Evolutionary conservation across 64 coral and sea anemone species (phyloP).

Genomic region (Anthopleura sola): DNA sequence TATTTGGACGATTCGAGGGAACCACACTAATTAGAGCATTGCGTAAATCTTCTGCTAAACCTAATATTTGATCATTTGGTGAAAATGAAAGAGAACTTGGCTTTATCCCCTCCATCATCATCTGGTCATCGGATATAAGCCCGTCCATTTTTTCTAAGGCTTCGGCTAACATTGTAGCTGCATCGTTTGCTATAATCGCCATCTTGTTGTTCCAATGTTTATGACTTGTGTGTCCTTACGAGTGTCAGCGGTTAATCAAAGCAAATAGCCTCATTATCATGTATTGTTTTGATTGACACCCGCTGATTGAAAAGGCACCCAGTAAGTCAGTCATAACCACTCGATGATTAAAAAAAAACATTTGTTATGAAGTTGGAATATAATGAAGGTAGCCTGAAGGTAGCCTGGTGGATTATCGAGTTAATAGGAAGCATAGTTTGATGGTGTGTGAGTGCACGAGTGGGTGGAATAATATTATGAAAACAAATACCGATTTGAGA

Average conservation of each 20-base stretch:
- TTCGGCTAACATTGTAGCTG: constrained; percentile 85
- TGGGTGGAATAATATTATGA: too few species aligned
- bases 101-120: constrained; percentile 83
- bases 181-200: constrained; percentile 85
- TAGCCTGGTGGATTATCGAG: too few species aligned
- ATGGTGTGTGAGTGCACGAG: too few species aligned
- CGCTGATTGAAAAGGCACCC: not conserved
- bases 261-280: constrained; percentile 2
- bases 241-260: constrained; percentile 21
- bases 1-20: constrained; percentile 18
- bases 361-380: too few species aligned
- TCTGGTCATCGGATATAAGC: constrained; percentile 82
- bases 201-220: constrained; percentile 50
- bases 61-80: constrained; percentile 46
- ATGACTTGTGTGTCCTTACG: not conserved
- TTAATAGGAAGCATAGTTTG: too few species aligned
- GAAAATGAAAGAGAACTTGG: constrained; percentile 32
- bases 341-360: too few species aligned
- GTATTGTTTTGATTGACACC: not conserved
- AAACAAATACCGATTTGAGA: too few species aligned
- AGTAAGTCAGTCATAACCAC: not conserved
- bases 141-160: constrained; percentile 93
- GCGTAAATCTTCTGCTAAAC: constrained; percentile 65
- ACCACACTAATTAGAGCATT: not conserved
- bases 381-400: too few species aligned